Percentiles rank a stretch among this genome's conserved stretches.
Evolutionary conservation across 2,888 invertebrate species (phyloP).

Genomic region (Cenopis cana): DNA sequence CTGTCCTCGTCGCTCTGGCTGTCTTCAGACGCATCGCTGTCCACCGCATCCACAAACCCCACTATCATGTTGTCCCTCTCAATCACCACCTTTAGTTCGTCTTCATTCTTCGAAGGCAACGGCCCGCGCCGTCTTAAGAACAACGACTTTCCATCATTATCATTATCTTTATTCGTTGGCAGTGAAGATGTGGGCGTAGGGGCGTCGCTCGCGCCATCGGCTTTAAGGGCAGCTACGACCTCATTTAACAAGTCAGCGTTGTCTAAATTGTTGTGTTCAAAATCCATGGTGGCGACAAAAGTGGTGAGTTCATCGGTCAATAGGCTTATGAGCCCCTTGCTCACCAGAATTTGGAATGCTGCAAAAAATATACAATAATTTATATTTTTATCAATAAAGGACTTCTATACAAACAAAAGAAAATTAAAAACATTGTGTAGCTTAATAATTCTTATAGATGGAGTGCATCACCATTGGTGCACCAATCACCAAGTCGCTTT

Average conservation of each 20-base stretch:
- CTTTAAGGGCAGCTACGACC: constrained; percentile 45
- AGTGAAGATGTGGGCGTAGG: neutral
- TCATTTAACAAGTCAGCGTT: constrained; percentile 51
- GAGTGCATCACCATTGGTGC: constrained; percentile 54
- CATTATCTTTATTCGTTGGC: constrained; percentile 15
- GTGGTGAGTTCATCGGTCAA: constrained; percentile 73
- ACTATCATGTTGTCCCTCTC: constrained; percentile 82
- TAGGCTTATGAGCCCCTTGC: constrained; percentile 74
- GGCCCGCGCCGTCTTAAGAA: constrained; percentile 65
- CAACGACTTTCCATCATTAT: constrained; percentile 51
- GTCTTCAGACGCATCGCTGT: constrained; percentile 74
- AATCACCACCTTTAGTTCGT: constrained; percentile 75
- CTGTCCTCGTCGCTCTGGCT: constrained; percentile 68
- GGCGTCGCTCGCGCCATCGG: constrained; percentile 21
- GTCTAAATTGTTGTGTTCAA: constrained; percentile 68
- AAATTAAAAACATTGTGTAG: neutral
- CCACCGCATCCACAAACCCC: constrained; percentile 74
- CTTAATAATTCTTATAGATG: neutral
- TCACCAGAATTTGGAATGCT: constrained; percentile 80
- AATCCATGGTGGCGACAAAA: constrained; percentile 73
- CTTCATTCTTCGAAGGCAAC: constrained; percentile 61
- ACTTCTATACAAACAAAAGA: too few relatives aligned
- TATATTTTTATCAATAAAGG: too few relatives aligned
- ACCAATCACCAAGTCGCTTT: constrained; percentile 86
- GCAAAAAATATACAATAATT: constrained; percentile 46